These are phyloP conservation scores for Lycodopsis pacificus DNA, from an alignment of 2,797 vertebrate species.

Conservation along the genomic window DNA sequence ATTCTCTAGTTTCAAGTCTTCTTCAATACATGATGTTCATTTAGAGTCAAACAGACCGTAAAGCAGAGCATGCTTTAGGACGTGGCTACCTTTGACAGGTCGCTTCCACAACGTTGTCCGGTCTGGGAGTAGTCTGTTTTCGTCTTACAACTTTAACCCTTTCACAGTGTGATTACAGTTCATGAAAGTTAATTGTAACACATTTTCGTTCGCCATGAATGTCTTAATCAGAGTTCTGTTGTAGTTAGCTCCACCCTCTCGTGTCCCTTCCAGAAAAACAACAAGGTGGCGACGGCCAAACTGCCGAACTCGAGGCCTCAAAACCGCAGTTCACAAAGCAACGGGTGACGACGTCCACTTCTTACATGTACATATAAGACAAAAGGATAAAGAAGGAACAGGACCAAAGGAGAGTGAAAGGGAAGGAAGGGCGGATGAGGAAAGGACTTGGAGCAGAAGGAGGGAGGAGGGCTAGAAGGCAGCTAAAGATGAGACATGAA, in stretches of 20 bases:
- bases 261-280: neutral
- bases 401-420: too few species aligned
- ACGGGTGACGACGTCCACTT: neutral
- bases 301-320: neutral
- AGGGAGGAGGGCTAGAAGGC: neutral
- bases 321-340: neutral
- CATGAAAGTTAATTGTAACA: neutral
- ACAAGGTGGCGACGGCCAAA: too few species aligned
- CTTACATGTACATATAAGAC: neutral
- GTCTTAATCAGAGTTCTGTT: too few species aligned
- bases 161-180: neutral
- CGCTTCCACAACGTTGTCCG: too few species aligned
- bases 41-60: too few species aligned
- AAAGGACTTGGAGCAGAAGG: neutral
- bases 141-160: neutral
- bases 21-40: too few species aligned
- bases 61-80: too few species aligned
- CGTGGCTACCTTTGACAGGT: too few species aligned
- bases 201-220: neutral
- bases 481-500: slow-evolving; percentile 22
- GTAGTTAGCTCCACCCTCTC: too few species aligned
- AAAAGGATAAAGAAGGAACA: neutral
- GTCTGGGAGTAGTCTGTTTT: too few species aligned
- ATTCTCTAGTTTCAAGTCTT: too few species aligned
- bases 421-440: neutral